Percentiles rank a stretch among this genome's conserved stretches.
phyloP scores from a whole-genome alignment of 2,113 vertebrate genomes.

The Nycticorax nycticorax region DNA sequence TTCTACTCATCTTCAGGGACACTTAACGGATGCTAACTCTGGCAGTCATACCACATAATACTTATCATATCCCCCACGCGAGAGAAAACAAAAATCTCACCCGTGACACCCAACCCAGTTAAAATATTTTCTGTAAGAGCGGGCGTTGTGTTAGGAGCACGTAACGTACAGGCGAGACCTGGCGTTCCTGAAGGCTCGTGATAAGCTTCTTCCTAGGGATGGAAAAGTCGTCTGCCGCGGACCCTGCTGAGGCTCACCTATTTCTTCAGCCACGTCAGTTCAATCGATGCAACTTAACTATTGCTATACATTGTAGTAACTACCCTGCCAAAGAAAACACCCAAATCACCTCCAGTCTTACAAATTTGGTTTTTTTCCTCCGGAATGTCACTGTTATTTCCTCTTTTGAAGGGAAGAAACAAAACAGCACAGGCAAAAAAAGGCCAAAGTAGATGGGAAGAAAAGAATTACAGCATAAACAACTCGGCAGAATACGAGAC shows the following conservation, averaged over 20 bases:
- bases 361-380: too few relatives aligned
- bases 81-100: neutral
- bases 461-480: neutral
- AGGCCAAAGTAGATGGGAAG: neutral
- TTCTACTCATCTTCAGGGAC: neutral
- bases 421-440: neutral
- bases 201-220: neutral
- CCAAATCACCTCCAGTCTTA: neutral
- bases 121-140: neutral
- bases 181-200: neutral
- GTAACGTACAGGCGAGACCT: neutral
- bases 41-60: neutral
- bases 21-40: too few relatives aligned
- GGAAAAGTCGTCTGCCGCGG: neutral
- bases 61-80: neutral
- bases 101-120: neutral
- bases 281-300: neutral
- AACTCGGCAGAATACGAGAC: accelerated
- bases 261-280: neutral
- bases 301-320: neutral
- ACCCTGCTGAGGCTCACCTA: neutral
- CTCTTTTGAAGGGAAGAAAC: neutral
- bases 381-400: neutral
- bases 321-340: neutral
- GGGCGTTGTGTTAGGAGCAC: neutral